phyloP scores from a whole-genome alignment of 2,888 invertebrate species.

The Chymomyza fuscimana region DNA sequence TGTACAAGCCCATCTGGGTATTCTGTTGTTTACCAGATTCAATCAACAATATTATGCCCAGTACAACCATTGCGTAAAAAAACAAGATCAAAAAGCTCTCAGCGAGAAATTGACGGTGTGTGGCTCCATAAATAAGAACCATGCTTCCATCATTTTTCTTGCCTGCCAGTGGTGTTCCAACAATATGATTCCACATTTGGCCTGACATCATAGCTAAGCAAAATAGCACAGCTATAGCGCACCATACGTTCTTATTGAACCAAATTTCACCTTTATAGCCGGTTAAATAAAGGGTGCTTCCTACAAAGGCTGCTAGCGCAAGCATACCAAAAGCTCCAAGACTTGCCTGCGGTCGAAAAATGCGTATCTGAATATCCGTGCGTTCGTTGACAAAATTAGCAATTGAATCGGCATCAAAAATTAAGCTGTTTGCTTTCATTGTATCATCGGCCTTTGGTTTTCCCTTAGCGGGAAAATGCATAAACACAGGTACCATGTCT shows the following conservation, averaged over 20 bases:
- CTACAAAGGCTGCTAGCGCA: slow-evolving; percentile 91
- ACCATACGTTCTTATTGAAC: slow-evolving; percentile 98
- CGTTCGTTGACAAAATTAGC: slow-evolving; percentile 97
- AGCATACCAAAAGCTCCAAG: slow-evolving; percentile 95
- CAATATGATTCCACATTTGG: slow-evolving; percentile 99
- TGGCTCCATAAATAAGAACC: slow-evolving; percentile 96
- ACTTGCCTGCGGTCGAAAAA: slow-evolving; percentile 98
- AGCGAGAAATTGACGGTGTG: slow-evolving; percentile 97
- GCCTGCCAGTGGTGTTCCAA: slow-evolving; percentile 98
- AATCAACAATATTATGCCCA: slow-evolving; percentile 97
- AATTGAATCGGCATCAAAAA: slow-evolving; percentile 97
- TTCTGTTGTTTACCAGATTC: slow-evolving; percentile 91
- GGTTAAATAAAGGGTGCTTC: slow-evolving; percentile 94
- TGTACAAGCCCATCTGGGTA: slow-evolving; percentile 90
- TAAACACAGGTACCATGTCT: slow-evolving; percentile 99
- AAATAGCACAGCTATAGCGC: slow-evolving; percentile 92
- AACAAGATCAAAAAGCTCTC: slow-evolving; percentile 98
- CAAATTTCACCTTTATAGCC: slow-evolving; percentile 98
- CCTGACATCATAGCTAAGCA: slow-evolving; percentile 99
- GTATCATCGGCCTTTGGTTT: slow-evolving; percentile 96
- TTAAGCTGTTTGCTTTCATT: slow-evolving; percentile 97
- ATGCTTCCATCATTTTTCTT: slow-evolving; percentile 94
- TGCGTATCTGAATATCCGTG: slow-evolving; percentile 95
- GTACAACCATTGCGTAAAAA: slow-evolving; percentile 94
- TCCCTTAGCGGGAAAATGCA: slow-evolving; percentile 98